A percentile compares a stretch with the other conserved stretches of the same genome.
These are phyloP conservation scores for Meteorus sp. DNA, from an alignment of 1,140 invertebrate species.

Conservation along the genomic window DNA sequence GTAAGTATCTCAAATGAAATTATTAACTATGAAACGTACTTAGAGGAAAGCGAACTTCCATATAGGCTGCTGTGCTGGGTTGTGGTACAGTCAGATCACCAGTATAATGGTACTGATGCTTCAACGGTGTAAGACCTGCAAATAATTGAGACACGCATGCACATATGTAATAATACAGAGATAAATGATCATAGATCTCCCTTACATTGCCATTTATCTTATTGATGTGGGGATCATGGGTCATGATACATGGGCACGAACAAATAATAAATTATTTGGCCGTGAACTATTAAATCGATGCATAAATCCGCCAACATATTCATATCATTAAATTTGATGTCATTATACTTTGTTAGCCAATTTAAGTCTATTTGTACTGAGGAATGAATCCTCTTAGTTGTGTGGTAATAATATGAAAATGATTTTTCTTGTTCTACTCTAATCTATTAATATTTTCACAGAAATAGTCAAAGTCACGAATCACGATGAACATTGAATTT, in stretches of 20 bases:
- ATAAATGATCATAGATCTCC: conserved; percentile 35
- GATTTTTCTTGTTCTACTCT: too few relatives aligned
- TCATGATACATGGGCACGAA: too few relatives aligned
- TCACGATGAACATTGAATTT: too few relatives aligned
- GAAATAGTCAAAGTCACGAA: too few relatives aligned
- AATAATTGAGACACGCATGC: conserved; percentile 45
- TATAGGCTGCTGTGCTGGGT: conserved; percentile 66
- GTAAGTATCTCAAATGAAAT: background rate
- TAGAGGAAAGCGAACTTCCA: conserved; percentile 77
- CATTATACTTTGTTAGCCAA: too few relatives aligned
- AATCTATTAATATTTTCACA: too few relatives aligned
- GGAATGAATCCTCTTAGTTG: too few relatives aligned
- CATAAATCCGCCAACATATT: background rate
- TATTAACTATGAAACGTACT: conserved; percentile 65
- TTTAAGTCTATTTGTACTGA: too few relatives aligned
- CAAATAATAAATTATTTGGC: too few relatives aligned
- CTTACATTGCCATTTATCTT: conserved; percentile 45
- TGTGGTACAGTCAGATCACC: conserved; percentile 70
- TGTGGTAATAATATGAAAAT: too few relatives aligned
- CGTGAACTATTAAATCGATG: too few relatives aligned
- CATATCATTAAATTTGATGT: background rate
- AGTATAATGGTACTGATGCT: conserved; percentile 77
- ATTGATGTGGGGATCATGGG: conserved; percentile 31
- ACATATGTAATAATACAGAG: conserved; percentile 28
- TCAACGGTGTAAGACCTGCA: conserved; percentile 67